Evolutionary conservation across 2,888 invertebrate species (phyloP).

Genomic region (Netelia fuscicornis): DNA sequence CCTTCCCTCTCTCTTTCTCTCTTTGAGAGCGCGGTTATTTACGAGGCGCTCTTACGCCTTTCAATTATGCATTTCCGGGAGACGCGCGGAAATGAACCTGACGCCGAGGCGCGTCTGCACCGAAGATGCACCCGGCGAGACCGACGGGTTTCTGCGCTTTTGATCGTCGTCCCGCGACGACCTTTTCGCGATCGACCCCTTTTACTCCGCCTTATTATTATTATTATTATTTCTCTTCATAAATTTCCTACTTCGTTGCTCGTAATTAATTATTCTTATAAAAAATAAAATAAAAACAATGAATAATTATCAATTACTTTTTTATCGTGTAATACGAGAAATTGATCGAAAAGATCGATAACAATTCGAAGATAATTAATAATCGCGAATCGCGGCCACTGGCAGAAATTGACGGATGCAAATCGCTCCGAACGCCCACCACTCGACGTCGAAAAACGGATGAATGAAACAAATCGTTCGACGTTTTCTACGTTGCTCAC

Average conservation of each 20-base stretch:
- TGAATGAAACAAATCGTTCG: conserved; percentile 1
- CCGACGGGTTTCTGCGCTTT: conserved; percentile 24
- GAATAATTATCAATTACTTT: too few species aligned
- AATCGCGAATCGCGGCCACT: too few species aligned
- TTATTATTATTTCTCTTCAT: too few species aligned
- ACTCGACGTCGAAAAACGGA: not conserved
- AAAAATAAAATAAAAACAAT: too few species aligned
- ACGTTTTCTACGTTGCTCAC: not conserved
- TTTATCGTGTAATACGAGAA: too few species aligned
- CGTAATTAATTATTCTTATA: too few species aligned
- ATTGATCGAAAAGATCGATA: too few species aligned
- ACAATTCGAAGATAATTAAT: too few species aligned
- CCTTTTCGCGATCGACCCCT: not conserved
- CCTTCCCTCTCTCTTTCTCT: not conserved
- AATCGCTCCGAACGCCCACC: not conserved
- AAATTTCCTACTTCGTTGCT: too few species aligned
- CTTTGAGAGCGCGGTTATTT: conserved; percentile 74
- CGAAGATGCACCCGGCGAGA: conserved; percentile 62
- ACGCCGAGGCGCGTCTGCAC: conserved; percentile 54
- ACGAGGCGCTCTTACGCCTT: conserved; percentile 78
- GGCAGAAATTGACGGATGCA: not conserved
- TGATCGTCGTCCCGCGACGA: not conserved
- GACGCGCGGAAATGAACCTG: conserved; percentile 77
- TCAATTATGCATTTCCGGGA: conserved; percentile 81
- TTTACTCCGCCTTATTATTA: too few species aligned